phyloP scores from a whole-genome alignment of 2,888 invertebrate genomes.

The Luffia ferchaultella region DNA sequence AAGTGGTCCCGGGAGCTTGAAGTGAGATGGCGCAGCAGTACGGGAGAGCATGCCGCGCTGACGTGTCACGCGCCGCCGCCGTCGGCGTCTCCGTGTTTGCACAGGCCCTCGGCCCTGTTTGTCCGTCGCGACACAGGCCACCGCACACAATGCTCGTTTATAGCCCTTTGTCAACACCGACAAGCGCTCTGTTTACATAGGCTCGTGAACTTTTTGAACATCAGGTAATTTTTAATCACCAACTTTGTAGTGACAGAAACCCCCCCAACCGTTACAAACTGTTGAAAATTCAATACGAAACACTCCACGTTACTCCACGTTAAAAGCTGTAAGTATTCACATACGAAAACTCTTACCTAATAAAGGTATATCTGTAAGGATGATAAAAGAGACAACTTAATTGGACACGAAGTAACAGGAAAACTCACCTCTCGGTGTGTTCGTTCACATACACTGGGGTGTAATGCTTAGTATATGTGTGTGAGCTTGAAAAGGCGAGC shows the following conservation, averaged over 20 bases:
- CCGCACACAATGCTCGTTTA: constrained; percentile 4
- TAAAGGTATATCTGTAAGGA: neutral
- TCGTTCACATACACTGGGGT: neutral
- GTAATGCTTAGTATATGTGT: neutral
- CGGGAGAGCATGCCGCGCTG: neutral
- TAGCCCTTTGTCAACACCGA: constrained; percentile 2
- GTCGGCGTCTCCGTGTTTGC: neutral
- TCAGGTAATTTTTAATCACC: constrained; percentile 1
- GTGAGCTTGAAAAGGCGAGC: neutral
- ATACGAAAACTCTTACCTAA: neutral
- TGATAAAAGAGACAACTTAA: neutral
- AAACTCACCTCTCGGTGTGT: neutral
- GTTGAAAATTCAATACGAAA: neutral
- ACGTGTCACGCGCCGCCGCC: neutral
- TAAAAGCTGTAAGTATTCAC: neutral
- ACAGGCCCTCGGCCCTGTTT: neutral
- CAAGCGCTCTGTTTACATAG: constrained; percentile 1
- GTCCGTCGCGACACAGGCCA: constrained; percentile 1
- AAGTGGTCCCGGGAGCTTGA: too few relatives aligned
- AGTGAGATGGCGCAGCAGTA: too few relatives aligned
- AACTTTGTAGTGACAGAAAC: neutral
- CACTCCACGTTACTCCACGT: too few relatives aligned
- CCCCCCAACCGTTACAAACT: neutral
- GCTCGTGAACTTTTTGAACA: constrained; percentile 1
- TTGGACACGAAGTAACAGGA: neutral